Base-by-base conservation (phyloP, 2,113 vertebrate genomes). In the Mobula hypostoma region DNA sequence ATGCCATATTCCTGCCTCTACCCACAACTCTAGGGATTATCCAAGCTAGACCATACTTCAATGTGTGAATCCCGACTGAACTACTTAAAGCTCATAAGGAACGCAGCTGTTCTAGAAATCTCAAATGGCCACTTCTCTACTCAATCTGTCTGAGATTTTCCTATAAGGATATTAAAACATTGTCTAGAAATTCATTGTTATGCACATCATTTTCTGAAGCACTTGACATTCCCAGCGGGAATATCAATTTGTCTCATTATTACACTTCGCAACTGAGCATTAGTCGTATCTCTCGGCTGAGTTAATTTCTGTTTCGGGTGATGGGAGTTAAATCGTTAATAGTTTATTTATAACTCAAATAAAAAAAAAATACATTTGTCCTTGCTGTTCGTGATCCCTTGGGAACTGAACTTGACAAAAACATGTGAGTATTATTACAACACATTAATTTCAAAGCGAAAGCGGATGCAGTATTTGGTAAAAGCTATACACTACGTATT, bases 241-340 rank as follows among this genome's bases (percentile, higher is more conserved):
- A 66, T 90, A 90, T 90, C 61, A 90, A 32, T 90, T 90, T 66
- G n/a, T 68, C 85, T 90, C 61, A 66, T 90, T 66, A 90, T 90
- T 90, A 90, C 29, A 90, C n/a, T 27, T 68, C 66, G 85, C 85
- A 61, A 68, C 63, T 90, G 61, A 90, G 29, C 85, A 90, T 66
- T 90, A 68, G 85, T 66, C 36, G 29, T 90, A 90, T 90, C 61
- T 17, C 63, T 90, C 61, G 40, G 61, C 61, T 68, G 61, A 90
- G 15, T 90, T 66, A 90, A 90, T 90, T 90, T 90, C 32, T 32
- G 29, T 90, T 90, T 90, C 85, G 40, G 61, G 14, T 90, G 14
- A 88, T 88, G 27, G 82, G 85, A 88, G 12, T 63, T 63, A 63
- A 63, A 88, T 88, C 11, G 27, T 63, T 88, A 88, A 17, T 88